Conservation (phyloP, 2,113 vertebrate species). For the Rousettus leschenaultii region DNA sequence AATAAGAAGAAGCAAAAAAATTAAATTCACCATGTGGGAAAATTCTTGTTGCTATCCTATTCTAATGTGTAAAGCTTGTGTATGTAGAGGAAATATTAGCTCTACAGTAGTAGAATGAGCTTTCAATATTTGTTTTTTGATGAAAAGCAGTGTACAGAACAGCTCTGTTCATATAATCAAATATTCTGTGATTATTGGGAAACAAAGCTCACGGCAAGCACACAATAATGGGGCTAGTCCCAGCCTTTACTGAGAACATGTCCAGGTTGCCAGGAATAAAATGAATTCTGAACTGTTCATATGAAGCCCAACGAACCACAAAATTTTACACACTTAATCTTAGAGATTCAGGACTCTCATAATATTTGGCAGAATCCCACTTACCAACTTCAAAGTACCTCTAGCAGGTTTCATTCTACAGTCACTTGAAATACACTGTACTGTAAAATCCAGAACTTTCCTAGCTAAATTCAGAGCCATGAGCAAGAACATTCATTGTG, state of each 20-base stretch:
- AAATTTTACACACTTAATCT: constrained; percentile 50
- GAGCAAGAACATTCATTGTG: neutral
- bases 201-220: neutral
- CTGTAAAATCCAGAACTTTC: constrained; percentile 23
- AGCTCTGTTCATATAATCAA: neutral
- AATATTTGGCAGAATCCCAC: constrained; percentile 49
- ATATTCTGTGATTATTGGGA: neutral
- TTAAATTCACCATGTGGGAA: neutral
- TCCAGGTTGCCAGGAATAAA: constrained; percentile 20
- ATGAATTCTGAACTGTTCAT: constrained; percentile 20
- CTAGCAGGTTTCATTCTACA: neutral
- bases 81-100: neutral
- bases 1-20: neutral
- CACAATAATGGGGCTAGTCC: constrained; percentile 34
- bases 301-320: constrained; percentile 25
- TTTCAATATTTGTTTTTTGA: constrained; percentile 43
- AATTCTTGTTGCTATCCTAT: neutral
- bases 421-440: constrained; percentile 43
- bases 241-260: neutral
- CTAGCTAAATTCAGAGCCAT: neutral
- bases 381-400: constrained; percentile 18
- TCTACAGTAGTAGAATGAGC: neutral
- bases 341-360: constrained; percentile 19
- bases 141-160: neutral
- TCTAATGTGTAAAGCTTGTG: neutral